These are phyloP conservation scores for Priocnemis perturbator DNA, from an alignment of 2,888 invertebrate species.

Conservation along the genomic window DNA sequence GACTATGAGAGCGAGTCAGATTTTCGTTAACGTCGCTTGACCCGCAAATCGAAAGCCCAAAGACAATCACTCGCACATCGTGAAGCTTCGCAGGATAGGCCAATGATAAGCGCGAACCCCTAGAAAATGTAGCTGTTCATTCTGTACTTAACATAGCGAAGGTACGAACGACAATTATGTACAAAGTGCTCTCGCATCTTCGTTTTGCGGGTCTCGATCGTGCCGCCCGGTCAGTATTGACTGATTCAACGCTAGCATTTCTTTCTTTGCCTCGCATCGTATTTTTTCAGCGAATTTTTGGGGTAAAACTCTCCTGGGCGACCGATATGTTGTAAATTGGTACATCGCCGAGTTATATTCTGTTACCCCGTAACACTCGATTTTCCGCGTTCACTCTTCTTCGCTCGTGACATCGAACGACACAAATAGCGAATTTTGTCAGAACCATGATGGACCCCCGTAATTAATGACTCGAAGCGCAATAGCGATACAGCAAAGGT, in stretches of 20 bases:
- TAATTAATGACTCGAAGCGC: slow-evolving; percentile 3
- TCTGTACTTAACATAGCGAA: not conserved
- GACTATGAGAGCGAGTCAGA: slow-evolving; percentile 1
- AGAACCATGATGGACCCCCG: slow-evolving; percentile 7
- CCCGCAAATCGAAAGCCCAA: slow-evolving; percentile 47
- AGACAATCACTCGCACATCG: slow-evolving; percentile 51
- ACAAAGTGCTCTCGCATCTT: slow-evolving; percentile 3
- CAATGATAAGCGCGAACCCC: slow-evolving; percentile 1
- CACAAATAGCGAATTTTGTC: not conserved
- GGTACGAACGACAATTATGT: slow-evolving; percentile 3
- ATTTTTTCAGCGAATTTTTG: too few species aligned
- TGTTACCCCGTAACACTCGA: too few species aligned
- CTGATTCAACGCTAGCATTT: not conserved
- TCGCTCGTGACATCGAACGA: too few species aligned
- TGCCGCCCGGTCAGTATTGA: too few species aligned
- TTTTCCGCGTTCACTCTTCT: too few species aligned
- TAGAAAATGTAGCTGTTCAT: slow-evolving; percentile 4
- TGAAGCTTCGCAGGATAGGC: slow-evolving; percentile 30
- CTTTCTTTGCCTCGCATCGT: not conserved
- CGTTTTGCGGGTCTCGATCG: slow-evolving; percentile 3
- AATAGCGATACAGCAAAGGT: slow-evolving; percentile 58
- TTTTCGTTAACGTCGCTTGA: slow-evolving; percentile 25
- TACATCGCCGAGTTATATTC: too few species aligned
- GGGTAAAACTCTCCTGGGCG: too few species aligned
- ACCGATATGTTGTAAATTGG: too few species aligned